Evolutionary conservation across 2,113 vertebrate genomes (phyloP), one percentile per base, ranked within the genome.

Genomic region (Bothrops jararaca): DNA sequence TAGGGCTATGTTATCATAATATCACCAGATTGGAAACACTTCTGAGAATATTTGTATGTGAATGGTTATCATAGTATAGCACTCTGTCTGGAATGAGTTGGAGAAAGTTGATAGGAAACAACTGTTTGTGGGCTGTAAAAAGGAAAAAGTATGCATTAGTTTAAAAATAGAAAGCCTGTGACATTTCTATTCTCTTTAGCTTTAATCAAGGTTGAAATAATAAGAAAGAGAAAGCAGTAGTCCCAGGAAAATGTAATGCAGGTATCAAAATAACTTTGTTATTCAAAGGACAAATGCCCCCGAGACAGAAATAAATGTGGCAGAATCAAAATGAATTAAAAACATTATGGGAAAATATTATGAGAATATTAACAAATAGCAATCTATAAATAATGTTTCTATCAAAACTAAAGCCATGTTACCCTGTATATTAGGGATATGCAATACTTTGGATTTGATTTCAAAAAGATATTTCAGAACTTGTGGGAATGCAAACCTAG

Each of bases 31-130:
- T 96, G 97, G 95, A 98, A 97, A 96, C 96, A 97, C 94, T 97
- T 97, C 95, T 96, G 96, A 96, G 95, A 97, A 98, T 97, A 97
- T 98, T 97, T 97, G 97, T 98, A 97, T 97, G 97, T 95, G 95
- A 96, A 97, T 97, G 89, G 86, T 88, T 92, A 97, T 97, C 96
- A 96, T 97, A 97, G 91, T 96, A 96, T 94, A 97, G 97, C 97
- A 97, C 93, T 95, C 94, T 94, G 95, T 96, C 95, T n/a, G 88
- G 96, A 98, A 98, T 96, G 97, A 97, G 96, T 96, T 97, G 90
- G 91, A 95, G 92, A 92, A 96, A 96, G 95, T 97, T 97, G 97
- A 98, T 98, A 97, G 96, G 97, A 97, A 98, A 97, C 97, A 97
- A 97, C 96, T 96, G 89, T 97, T 96, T 96, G 96, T 97, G 95